Base-by-base conservation (phyloP, 2,113 vertebrate genomes). In the Amphiprion ocellaris region DNA sequence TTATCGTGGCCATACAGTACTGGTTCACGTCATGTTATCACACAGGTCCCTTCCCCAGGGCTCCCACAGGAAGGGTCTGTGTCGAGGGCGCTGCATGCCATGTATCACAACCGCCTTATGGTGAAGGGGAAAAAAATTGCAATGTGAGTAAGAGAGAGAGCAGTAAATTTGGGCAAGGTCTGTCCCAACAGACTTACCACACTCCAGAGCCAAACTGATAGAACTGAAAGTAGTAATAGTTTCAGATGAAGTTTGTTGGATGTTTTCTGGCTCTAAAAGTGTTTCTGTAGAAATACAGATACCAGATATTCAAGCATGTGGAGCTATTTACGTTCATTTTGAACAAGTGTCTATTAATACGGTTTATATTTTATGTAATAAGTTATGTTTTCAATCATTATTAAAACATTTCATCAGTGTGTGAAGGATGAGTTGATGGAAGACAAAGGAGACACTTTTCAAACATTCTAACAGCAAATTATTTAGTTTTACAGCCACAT, bases 1-100 rank as follows among this genome's bases (percentile, higher is more conserved):
- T 91, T 93, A 93, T 94, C 94, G 55, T 77, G 77, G 77, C 82
- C 82, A 66, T 90, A 84, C 92, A 94, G 90, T 84, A 77, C 84
- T 89, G 83, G 91, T 88, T 94, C 87, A 87, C 91, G 91, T 94
- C 90, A 89, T 63, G 94, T 95, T 96, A 94, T 96, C 91, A 79
- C 84, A 79, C 87, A 77, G 86, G 91, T 91, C 91, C 88, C 88
- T 93, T 96, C 92, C 94, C 90, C 62, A 50, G 84, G 68, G 87
- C 80, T 83, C 91, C 90, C 92, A 93, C 93, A 94, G 92, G 93
- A 94, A 94, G 79, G 47, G 37, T 62, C 28, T 58, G 66, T 66
- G 90, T 91, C 89, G 87, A 83, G 88, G 91, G 77, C 87, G 77
- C 85, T 49, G 71, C 81, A 87, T 87, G 87, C 83, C 77, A 87